These are phyloP conservation scores for Marasmarcha lunaedactyla DNA, from an alignment of 2,888 invertebrate genomes.

Conservation along the genomic window DNA sequence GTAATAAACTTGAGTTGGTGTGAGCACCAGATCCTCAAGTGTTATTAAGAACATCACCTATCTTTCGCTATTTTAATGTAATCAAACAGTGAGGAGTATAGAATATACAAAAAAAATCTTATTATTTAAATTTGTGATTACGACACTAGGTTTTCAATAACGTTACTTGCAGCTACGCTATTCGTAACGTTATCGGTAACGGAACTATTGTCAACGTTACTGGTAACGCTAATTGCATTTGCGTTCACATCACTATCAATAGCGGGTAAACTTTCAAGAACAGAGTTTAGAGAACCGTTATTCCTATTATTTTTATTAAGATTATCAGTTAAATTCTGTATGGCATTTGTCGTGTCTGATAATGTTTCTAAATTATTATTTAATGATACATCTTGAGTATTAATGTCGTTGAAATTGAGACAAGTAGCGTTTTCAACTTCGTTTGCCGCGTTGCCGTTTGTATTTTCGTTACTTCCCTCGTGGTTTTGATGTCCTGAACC, in stretches of 20 bases:
- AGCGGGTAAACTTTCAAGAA: constrained; percentile 52
- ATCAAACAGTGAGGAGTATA: too few relatives aligned
- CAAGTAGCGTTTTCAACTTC: constrained; percentile 6
- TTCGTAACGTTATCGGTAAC: too few relatives aligned
- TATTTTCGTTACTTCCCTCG: constrained; percentile 13
- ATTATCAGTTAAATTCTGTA: background rate
- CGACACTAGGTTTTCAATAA: too few relatives aligned
- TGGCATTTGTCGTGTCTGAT: background rate
- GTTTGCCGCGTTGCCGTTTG: constrained; percentile 3
- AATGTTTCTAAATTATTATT: background rate
- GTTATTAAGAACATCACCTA: too few relatives aligned
- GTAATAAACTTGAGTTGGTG: too few relatives aligned
- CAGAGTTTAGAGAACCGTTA: constrained; percentile 29
- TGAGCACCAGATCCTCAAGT: too few relatives aligned
- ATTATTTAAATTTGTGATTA: too few relatives aligned
- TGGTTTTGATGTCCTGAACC: constrained; percentile 1
- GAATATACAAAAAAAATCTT: too few relatives aligned
- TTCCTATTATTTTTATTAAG: constrained; percentile 1
- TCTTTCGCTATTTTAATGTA: too few relatives aligned
- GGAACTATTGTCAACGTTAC: too few relatives aligned
- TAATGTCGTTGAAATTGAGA: constrained; percentile 15
- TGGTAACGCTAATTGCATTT: constrained; percentile 17
- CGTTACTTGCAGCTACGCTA: too few relatives aligned
- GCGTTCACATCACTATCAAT: constrained; percentile 55
- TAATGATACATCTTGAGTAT: background rate